Base-by-base conservation (phyloP, 2,113 vertebrate species). In the Fulmarus glacialis region DNA sequence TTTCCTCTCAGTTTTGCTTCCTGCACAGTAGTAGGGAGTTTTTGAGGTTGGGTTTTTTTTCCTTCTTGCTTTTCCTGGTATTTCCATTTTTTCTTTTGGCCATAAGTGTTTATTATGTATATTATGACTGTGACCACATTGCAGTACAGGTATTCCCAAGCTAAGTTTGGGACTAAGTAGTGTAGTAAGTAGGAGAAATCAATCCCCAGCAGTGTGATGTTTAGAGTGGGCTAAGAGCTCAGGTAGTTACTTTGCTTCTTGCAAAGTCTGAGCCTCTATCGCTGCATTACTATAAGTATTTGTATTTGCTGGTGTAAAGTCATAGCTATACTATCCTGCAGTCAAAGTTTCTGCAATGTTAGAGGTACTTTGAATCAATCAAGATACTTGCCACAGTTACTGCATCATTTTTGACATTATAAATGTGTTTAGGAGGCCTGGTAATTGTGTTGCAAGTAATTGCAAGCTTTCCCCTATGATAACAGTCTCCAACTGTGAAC, bases 1-100 rank as follows among this genome's bases (percentile, higher is more conserved):
- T 94, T 90, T 64, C 30, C 19, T 89, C 48, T 67, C 56, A 75
- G 59, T 71, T 92, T 80, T 86, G 19, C 45, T 86, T 92, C 74
- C 50, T 88, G 22, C 22, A 26, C 8, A 60, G 24, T n/a, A 40
- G 13, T 45, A 22, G 36, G 17, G 36, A 74, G 22, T 26, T 77
- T 82, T 47, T 82, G 38, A 45, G 16, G 29, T 58, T 60, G 15
- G 0, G 3, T 4, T 48, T 48, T 74, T 30, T 29, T 12, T 17
- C 8, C 11, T 53, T n/a, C 68, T 72, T 94, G 7, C 6, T 89
- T 92, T 78, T 89, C 43, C 36, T 58, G 12, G 32, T 55, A 48
- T 60, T 85, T 79, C 9, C 1, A 1, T 45, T 52, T 87, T 83
- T 82, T 8, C 4, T 50, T 77, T 73, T 36, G 19, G 38, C 10